Evolutionary conservation across 2,888 invertebrate genomes (phyloP).

Genomic region (Girardia tigrina): DNA sequence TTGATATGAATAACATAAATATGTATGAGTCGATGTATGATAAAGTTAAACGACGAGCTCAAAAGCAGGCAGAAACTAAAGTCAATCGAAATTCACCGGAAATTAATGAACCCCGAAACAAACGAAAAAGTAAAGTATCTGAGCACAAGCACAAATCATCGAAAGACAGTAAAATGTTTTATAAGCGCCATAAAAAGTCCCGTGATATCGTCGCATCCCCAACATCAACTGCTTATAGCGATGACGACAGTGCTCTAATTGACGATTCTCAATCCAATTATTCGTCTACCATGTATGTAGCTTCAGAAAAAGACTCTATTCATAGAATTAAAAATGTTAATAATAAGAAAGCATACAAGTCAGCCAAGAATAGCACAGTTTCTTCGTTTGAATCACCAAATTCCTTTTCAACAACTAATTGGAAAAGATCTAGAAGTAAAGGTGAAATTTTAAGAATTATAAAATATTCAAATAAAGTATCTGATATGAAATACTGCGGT

Average conservation of each 20-base stretch:
- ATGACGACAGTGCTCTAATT: neutral
- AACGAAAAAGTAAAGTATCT: neutral
- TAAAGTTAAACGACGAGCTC: constrained; percentile 29
- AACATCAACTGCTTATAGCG: neutral
- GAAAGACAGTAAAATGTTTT: neutral
- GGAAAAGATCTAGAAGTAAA: neutral
- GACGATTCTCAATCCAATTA: constrained; percentile 15
- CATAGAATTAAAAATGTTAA: neutral
- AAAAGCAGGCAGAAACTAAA: constrained; percentile 30
- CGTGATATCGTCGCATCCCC: neutral
- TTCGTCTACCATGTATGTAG: neutral
- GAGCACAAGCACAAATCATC: neutral
- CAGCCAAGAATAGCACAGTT: neutral
- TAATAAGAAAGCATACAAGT: neutral
- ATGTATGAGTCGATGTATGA: constrained; percentile 33
- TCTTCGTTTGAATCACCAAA: constrained; percentile 12
- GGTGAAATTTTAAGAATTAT: neutral
- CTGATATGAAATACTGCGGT: neutral
- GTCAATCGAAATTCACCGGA: neutral
- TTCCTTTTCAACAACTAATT: constrained; percentile 3
- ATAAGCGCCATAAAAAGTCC: constrained; percentile 9
- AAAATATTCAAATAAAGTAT: neutral
- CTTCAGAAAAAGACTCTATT: neutral
- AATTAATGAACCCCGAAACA: neutral
- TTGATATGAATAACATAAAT: constrained; percentile 8